Percentiles rank a stretch among this genome's conserved stretches.
phyloP scores from a whole-genome alignment of 2,797 vertebrate species.

The Gobio occitaniae region DNA sequence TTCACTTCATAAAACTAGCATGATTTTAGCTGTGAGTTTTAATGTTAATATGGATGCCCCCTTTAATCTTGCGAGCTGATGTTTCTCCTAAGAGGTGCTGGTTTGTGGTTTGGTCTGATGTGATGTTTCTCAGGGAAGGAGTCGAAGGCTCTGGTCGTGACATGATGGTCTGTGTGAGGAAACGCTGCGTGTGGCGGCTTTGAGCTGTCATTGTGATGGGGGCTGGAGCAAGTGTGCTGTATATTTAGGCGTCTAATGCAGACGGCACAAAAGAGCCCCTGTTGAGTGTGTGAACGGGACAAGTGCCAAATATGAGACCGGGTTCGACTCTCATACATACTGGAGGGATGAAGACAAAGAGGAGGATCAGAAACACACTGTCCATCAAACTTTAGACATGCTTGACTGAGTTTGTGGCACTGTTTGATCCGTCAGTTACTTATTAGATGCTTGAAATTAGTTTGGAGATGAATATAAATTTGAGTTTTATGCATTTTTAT shows the following conservation, averaged over 20 bases:
- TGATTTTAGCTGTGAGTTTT: background rate
- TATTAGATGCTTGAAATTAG: background rate
- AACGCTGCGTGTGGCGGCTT: background rate
- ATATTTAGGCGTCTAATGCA: constrained; percentile 33
- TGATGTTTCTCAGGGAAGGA: background rate
- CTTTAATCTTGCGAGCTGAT: background rate
- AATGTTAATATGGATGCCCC: too few species aligned
- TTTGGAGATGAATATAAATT: background rate
- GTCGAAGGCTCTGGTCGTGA: background rate
- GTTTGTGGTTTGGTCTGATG: background rate
- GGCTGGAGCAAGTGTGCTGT: constrained; percentile 24
- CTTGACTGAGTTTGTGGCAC: background rate
- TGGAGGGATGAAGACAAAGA: background rate
- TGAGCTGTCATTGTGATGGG: constrained; percentile 10
- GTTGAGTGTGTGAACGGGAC: constrained; percentile 28
- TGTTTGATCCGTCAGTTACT: background rate
- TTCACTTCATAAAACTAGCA: background rate
- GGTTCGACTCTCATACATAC: background rate
- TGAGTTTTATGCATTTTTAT: background rate
- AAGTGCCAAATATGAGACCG: constrained; percentile 4
- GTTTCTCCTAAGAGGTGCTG: background rate
- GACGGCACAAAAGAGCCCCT: constrained; percentile 33
- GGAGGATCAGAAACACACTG: background rate
- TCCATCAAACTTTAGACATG: background rate
- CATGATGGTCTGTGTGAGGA: background rate